phyloP scores from a whole-genome alignment of 64 coral and sea anemone species.

The Cladopsammia gracilis region DNA sequence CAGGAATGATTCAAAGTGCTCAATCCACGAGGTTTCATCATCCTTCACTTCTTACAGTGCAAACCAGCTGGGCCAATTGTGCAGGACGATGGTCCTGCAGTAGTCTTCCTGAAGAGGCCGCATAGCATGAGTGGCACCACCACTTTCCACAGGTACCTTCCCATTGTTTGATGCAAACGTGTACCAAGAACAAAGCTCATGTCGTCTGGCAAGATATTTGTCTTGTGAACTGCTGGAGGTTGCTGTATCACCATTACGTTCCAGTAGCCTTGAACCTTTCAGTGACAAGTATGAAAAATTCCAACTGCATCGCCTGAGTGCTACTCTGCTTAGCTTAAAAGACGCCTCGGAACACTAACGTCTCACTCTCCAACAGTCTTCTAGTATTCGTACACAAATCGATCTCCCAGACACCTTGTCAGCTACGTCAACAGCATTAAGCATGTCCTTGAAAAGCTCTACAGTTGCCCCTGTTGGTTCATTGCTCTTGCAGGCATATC shows the following conservation, averaged over 20 bases:
- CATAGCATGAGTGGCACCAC: slow-evolving; percentile 44
- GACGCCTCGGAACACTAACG: background rate
- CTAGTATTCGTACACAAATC: slow-evolving; percentile 5
- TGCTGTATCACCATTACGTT: slow-evolving; percentile 1
- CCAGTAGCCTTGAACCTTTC: background rate
- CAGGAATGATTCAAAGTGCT: background rate
- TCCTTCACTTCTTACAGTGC: background rate
- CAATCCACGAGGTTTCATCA: background rate
- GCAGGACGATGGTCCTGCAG: background rate
- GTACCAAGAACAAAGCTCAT: slow-evolving; percentile 3
- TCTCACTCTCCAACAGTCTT: slow-evolving; percentile 11
- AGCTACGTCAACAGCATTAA: background rate
- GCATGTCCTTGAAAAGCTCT: slow-evolving; percentile 42
- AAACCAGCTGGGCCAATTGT: background rate
- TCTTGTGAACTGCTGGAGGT: background rate
- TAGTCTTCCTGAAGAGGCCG: background rate
- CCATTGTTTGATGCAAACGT: background rate
- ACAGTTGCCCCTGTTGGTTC: slow-evolving; percentile 51
- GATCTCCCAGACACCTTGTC: slow-evolving; percentile 21
- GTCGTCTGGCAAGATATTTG: slow-evolving; percentile 34
- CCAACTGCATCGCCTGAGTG: background rate
- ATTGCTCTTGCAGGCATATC: background rate
- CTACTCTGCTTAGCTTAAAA: background rate
- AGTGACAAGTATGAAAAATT: background rate
- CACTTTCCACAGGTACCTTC: slow-evolving; percentile 29